Base-by-base conservation (phyloP, 2,797 vertebrate genomes). In the Cheirogaleus major region DNA sequence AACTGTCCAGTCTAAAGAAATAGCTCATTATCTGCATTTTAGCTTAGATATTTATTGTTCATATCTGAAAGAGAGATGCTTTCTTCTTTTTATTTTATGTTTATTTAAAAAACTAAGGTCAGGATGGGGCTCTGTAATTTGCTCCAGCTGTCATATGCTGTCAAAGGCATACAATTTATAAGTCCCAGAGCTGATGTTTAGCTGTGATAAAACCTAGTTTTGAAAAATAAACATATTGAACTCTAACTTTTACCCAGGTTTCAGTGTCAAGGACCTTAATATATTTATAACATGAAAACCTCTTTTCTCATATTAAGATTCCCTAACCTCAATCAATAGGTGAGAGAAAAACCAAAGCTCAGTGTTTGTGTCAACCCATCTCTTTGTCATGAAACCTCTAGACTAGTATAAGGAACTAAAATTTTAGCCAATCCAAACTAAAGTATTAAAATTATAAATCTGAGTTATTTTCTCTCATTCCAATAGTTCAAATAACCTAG, bases 31-130 rank as follows among this genome's bases (percentile, higher is more conserved):
- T 72, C 73, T 81, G 3, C 75, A 75, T 69, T 78, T 45, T 67
- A 93, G 65, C 79, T 94, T 79, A 35, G 20, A 25, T 85, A 45
- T 48, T 80, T 94, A 70, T 63, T 95, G 93, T 94, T 79, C 43
- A 25, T 88, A 84, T 85, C 88, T 92, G 75, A 92, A 95, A 90
- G 30, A 63, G 82, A 93, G 38, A 85, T 75, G 25, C 12, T 92
- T 45, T 79, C 65, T 82, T 70, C 67, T 67, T 89, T 78, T 82
- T 63, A 81, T 52, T 80, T 35, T 69, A 61, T 76, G 52, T 57
- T 96, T 91, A 89, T 59, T 81, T 78, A 61, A 95, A 92, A 95
- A 87, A 69, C 25, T 52, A 89, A 93, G 73, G 50, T 93, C 84
- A 92, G 38, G 78, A 48, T 30, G 55, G 65, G 50, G 27, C 43